Percentiles rank a stretch among this genome's conserved stretches.
These are phyloP conservation scores for Mastomys natalensis DNA, from an alignment of 2,113 vertebrate genomes.

Conservation along the genomic window DNA sequence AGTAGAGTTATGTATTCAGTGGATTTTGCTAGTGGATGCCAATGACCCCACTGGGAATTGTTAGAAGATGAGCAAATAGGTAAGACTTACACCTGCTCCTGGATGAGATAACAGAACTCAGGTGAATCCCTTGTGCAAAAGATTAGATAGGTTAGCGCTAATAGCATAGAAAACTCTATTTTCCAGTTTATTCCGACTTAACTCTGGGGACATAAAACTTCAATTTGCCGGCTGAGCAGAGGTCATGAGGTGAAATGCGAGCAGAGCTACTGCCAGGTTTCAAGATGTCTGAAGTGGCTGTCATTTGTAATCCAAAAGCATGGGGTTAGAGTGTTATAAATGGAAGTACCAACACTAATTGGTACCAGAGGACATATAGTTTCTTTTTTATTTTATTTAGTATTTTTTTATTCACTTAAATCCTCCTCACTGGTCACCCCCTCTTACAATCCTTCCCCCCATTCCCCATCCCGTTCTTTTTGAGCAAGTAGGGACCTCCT, in stretches of 20 bases:
- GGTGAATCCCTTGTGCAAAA: constrained; percentile 59
- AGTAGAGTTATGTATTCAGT: background rate
- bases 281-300: constrained; percentile 54
- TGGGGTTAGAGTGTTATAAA: constrained; percentile 29
- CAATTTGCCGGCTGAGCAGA: constrained; percentile 71
- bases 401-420: too few species aligned
- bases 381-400: background rate
- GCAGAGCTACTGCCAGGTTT: constrained; percentile 46
- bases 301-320: constrained; percentile 58
- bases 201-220: constrained; percentile 64
- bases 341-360: constrained; percentile 32
- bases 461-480: too few species aligned
- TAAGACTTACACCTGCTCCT: constrained; percentile 41
- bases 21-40: background rate
- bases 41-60: constrained; percentile 2
- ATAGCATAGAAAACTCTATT: constrained; percentile 63
- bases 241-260: constrained; percentile 52
- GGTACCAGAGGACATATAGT: constrained; percentile 16
- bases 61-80: constrained; percentile 47
- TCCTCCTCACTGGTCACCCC: too few species aligned
- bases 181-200: constrained; percentile 72
- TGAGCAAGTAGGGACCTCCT: too few species aligned
- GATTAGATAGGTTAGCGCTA: constrained; percentile 70
- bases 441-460: too few species aligned
- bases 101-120: constrained; percentile 68